phyloP scores from a whole-genome alignment of 2,113 vertebrate genomes.

The Cettia cetti region DNA sequence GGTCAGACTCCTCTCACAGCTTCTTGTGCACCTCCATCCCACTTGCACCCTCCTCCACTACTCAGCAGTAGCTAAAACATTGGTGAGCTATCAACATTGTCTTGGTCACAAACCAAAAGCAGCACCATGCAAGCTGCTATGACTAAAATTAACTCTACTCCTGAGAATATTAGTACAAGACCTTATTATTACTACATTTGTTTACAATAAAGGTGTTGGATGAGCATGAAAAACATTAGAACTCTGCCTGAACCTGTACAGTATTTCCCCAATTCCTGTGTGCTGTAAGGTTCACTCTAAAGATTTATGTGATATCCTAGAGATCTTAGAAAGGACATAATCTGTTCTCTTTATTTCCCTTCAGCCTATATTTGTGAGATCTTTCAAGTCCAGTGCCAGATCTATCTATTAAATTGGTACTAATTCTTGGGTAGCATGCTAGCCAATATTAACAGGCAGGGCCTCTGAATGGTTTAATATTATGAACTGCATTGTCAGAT shows the following conservation, averaged over 20 bases:
- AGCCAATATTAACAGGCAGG: not conserved
- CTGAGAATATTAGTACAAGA: not conserved
- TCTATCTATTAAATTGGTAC: not conserved
- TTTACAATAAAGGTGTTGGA: not conserved
- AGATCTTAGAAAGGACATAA: not conserved
- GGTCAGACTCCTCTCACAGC: not conserved
- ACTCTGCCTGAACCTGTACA: not conserved
- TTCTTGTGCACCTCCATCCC: not conserved
- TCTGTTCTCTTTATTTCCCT: not conserved
- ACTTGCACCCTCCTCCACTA: rapidly evolving
- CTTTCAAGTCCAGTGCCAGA: not conserved
- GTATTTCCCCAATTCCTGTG: not conserved
- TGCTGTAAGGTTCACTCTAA: not conserved
- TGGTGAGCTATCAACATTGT: not conserved
- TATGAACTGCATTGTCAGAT: not conserved
- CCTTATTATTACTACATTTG: not conserved
- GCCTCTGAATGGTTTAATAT: not conserved
- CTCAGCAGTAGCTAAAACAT: not conserved
- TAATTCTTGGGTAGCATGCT: not conserved
- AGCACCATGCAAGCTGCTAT: not conserved
- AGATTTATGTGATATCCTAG: not conserved
- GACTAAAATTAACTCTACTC: not conserved
- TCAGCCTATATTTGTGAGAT: not conserved
- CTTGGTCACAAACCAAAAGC: not conserved
- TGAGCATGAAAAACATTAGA: not conserved